phyloP scores from a whole-genome alignment of 2,113 vertebrate species.

The Neolamprologus ventralis region DNA sequence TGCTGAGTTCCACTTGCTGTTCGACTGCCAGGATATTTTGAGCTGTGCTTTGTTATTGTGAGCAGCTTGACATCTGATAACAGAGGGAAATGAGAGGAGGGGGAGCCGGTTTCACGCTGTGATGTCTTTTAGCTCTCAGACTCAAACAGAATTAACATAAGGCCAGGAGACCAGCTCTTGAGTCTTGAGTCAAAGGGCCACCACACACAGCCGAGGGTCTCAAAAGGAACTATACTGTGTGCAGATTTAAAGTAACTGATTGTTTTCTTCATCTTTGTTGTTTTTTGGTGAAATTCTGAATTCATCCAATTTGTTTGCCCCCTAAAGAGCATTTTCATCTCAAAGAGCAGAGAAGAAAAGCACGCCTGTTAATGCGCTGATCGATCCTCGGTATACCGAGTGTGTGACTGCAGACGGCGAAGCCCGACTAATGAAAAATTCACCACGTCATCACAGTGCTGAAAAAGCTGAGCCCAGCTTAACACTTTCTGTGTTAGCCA shows the following conservation, averaged over 20 bases:
- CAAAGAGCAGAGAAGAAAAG: not conserved
- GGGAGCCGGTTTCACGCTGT: not conserved
- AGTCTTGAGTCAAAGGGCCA: not conserved
- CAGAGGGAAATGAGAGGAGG: not conserved
- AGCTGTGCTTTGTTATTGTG: not conserved
- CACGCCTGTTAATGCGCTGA: not conserved
- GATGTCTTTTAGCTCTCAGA: not conserved
- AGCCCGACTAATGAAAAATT: not conserved
- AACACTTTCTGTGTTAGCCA: not conserved
- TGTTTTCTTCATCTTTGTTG: not conserved
- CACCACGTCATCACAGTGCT: not conserved
- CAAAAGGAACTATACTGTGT: fast-evolving
- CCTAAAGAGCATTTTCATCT: not conserved
- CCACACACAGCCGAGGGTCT: not conserved
- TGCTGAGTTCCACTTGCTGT: not conserved
- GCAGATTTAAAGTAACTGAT: not conserved
- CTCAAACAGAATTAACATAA: not conserved
- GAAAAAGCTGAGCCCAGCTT: not conserved
- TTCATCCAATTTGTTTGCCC: not conserved
- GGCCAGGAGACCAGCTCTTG: not conserved
- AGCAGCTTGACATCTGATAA: not conserved
- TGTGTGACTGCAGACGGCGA: not conserved
- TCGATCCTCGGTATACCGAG: fast-evolving
- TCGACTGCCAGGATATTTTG: not conserved
- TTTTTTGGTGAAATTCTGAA: not conserved